Evolutionary conservation across 1,140 invertebrate genomes (phyloP), one percentile per base, ranked within the genome.

Genomic region (Drosophila equinoxialis): DNA sequence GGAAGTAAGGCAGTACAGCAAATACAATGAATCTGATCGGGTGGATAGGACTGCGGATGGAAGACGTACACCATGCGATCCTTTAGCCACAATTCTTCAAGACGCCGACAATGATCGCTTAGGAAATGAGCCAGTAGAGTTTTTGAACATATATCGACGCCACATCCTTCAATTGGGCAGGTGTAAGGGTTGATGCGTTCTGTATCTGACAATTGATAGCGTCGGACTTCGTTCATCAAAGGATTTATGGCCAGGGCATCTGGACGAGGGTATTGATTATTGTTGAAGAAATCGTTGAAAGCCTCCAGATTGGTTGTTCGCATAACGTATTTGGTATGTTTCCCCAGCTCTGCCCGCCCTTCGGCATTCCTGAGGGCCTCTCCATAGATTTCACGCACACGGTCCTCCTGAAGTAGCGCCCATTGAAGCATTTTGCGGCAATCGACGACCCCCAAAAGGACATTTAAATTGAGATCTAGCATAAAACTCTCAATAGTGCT

Each of bases 41-140:
- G 61, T 0, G 71, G 67, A 55, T 74, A 70, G 4, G 13, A 17
- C 3, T 11, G 5, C 1, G 67, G 33, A 55, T 61, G 54, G 17
- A 74, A 61, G 0, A 71, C 7, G 0, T 37, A 11, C 0, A 65
- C 4, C 62, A 70, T 65, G 2, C 68, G 62, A 13, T 74, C 71
- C 2, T 13, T 5, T 1, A 60, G 61, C 68, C 71, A 74, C 3
- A 74, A 10, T 13, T 74, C 71, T 30, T 70, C 57, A 6, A 74
- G 1, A 2, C 57, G 67, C 2, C 68, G 67, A 8, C 71, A 70
- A 42, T 74, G 71, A 20, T 61, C 57, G 37, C 13, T 65, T 0
- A 74, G 0, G 6, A 61, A 74, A 42, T 74, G 71, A 1, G 71
- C 30, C 68, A 74, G 39, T 2, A 70, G 11, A 7, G 33, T 6